Evolutionary conservation across 2,888 invertebrate species (phyloP).

Genomic region (Macrophya annulata): DNA sequence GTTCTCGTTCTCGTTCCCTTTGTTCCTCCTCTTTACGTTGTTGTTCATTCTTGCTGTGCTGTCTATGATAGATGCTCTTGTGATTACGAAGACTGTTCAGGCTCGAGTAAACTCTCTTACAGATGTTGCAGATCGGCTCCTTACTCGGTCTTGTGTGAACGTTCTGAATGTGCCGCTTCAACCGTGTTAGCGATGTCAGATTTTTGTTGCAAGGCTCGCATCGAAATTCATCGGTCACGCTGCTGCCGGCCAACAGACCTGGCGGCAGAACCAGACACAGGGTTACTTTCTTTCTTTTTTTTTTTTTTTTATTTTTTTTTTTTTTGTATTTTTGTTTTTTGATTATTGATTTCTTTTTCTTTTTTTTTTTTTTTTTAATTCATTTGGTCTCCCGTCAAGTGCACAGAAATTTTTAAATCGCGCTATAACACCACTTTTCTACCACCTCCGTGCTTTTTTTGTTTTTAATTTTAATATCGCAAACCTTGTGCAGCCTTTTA

Average conservation of each 20-base stretch:
- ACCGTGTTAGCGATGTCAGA: conserved; percentile 91
- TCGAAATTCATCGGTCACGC: conserved; percentile 92
- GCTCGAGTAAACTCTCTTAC: conserved; percentile 95
- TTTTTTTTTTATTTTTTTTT: conserved; percentile 62
- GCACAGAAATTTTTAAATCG: background rate
- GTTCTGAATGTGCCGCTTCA: conserved; percentile 96
- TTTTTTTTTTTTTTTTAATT: conserved; percentile 62
- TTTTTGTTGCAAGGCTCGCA: conserved; percentile 96
- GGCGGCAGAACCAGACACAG: conserved; percentile 82
- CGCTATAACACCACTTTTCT: conserved; percentile 31
- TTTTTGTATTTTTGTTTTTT: conserved; percentile 55
- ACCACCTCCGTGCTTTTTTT: conserved; percentile 44
- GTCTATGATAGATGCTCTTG: conserved; percentile 95
- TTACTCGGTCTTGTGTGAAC: conserved; percentile 95
- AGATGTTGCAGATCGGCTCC: conserved; percentile 95
- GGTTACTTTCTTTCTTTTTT: conserved; percentile 75
- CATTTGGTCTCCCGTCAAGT: background rate
- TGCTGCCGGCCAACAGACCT: conserved; percentile 82
- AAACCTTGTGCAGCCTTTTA: conserved; percentile 37
- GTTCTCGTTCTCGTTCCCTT: conserved; percentile 63
- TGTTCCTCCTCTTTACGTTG: conserved; percentile 85
- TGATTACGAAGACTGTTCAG: conserved; percentile 95
- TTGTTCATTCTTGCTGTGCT: conserved; percentile 84
- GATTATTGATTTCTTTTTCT: conserved; percentile 52
- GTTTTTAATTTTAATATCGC: conserved; percentile 38